Percentiles rank a stretch among this genome's conserved stretches.
Conservation (phyloP, 2,797 vertebrate genomes). For the Synaphobranchus kaupii region DNA sequence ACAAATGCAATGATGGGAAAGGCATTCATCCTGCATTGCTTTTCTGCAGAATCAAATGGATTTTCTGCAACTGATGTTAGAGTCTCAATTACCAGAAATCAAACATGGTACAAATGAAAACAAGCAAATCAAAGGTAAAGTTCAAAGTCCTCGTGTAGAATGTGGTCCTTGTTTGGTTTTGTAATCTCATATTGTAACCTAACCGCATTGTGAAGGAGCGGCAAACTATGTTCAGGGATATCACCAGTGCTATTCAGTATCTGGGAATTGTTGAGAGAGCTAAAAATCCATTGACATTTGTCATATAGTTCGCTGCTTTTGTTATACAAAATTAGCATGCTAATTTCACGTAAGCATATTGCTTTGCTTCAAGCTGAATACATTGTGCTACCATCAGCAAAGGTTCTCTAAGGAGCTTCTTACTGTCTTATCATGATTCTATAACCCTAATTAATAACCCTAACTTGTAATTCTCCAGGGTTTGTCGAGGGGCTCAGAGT, state of each 20-base stretch:
- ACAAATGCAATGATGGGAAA: background rate
- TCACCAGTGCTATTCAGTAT: background rate
- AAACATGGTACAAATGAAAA: constrained; percentile 27
- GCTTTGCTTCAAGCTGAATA: too few species aligned
- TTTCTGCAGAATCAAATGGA: constrained; percentile 53
- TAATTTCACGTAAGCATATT: too few species aligned
- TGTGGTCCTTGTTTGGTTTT: background rate
- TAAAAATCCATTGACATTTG: too few species aligned
- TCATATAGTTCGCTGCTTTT: too few species aligned
- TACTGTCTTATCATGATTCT: background rate
- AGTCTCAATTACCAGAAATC: constrained; percentile 38
- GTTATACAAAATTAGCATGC: too few species aligned
- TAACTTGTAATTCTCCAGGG: background rate
- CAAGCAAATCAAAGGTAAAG: background rate
- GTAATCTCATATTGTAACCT: background rate
- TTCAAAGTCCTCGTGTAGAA: background rate
- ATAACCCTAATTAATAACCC: too few species aligned
- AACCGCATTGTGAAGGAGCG: background rate
- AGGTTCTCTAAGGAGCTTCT: background rate
- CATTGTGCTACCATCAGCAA: background rate
- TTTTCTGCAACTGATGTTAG: constrained; percentile 65
- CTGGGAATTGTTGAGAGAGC: too few species aligned
- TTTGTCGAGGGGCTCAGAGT: background rate
- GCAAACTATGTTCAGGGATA: background rate
- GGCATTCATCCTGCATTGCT: background rate